Conservation (phyloP, 2,113 vertebrate species). For the Alces alces region DNA sequence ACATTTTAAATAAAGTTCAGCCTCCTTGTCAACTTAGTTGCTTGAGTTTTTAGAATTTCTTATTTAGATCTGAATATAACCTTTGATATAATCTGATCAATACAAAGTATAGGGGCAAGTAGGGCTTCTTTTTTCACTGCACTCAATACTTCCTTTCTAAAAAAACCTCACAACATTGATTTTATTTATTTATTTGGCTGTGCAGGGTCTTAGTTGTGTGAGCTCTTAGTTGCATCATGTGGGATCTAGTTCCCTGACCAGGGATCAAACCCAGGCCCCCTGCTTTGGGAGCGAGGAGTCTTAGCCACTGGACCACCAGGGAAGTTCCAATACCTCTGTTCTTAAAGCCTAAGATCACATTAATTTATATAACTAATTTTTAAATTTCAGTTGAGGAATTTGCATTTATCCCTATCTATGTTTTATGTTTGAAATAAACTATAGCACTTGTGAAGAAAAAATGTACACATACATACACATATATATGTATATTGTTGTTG, state of each 20-base stretch:
- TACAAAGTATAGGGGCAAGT: background rate
- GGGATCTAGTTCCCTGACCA: background rate
- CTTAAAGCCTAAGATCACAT: conserved; percentile 10
- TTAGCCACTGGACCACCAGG: background rate
- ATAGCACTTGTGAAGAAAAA: background rate
- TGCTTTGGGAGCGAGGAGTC: background rate
- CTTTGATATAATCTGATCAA: background rate
- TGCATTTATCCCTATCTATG: background rate
- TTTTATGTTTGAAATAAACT: conserved; percentile 42
- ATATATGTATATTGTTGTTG: background rate
- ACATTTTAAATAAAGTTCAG: conserved; percentile 21
- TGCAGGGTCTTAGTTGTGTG: background rate
- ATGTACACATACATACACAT: background rate
- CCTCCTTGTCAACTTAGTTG: background rate
- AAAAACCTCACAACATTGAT: background rate
- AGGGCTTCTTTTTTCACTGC: background rate
- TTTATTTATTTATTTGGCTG: background rate
- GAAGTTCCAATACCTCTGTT: background rate
- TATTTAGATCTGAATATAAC: background rate
- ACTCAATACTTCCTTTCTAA: background rate
- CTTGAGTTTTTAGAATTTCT: conserved; percentile 8
- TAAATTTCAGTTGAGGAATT: conserved; percentile 4
- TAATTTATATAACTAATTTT: conserved; percentile 1
- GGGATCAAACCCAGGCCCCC: background rate
- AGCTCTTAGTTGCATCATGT: background rate